Base-by-base conservation (phyloP, 2,888 invertebrate genomes). In the Nipponacmea schrenckii region DNA sequence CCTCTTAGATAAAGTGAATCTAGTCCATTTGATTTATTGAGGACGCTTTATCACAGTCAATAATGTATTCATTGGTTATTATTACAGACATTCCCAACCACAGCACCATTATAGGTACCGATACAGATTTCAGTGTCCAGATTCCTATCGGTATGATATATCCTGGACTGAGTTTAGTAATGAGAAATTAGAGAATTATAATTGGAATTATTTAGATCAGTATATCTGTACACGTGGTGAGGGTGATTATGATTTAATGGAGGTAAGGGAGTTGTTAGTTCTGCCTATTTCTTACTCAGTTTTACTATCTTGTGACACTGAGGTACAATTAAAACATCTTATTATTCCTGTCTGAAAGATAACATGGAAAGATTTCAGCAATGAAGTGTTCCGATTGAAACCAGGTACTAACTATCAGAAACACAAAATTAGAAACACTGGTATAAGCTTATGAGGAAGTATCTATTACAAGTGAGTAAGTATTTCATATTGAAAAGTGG, bases 191-290 rank as follows among this genome's bases (percentile, higher is more conserved):
- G 98, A 98, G 89, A 96, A 95, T 81, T 98, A 95, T 88, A 97
- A 96, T 90, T 98, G 98, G 98, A 98, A 97, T 89, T 96, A 96
- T 86, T 92, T 98, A 90, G 98, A 98, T 90, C 95, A 97, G 88
- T 98, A 97, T 87, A 96, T 98, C 77, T 97, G 97, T 85, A 96
- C 96, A 0, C 91, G 96, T 74, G 97, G 97, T 0, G 96, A 97
- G 86, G 94, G 95, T 0, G 85, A 86, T 74, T 96, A 96, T 90
- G 92, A 93, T 45, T 90, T 97, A 44, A 93, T 93, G 76, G 96
- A 96, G 91, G 96, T 96, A 89, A 87, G 84, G 68, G 15, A 56
- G 63, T 10, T 64, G 70, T 68, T 24, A 56, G 31, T 31, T 31
- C 31, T 31, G 31, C 2, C 31, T 31, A 31, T 31, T 31, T 2